A percentile compares a stretch with the other conserved stretches of the same genome.
These are phyloP conservation scores for Polydrusus cervinus DNA, from an alignment of 2,888 invertebrate species.

Conservation along the genomic window DNA sequence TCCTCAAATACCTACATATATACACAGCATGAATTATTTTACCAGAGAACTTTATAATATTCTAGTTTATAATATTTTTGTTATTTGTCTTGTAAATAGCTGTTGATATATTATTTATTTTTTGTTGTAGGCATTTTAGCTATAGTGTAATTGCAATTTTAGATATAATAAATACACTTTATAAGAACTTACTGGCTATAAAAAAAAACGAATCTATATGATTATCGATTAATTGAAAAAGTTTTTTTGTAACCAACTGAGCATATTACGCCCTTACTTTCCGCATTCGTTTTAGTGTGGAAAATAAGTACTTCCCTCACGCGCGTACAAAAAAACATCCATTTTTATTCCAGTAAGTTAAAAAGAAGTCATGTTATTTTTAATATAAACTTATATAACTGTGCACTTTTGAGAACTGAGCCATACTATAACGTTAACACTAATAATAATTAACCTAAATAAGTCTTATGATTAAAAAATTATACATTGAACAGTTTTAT, in stretches of 20 bases:
- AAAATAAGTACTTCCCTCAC: not conserved
- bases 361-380: not conserved
- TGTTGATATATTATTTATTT: conserved; percentile 38
- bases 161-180: not conserved
- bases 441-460: conserved; percentile 7
- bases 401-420: conserved; percentile 23
- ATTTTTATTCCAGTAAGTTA: conserved; percentile 3
- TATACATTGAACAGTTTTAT: not conserved
- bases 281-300: not conserved
- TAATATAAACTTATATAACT: conserved; percentile 23
- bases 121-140: conserved; percentile 16
- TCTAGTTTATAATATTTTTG: conserved; percentile 10
- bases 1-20: too few species aligned
- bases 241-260: not conserved
- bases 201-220: not conserved
- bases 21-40: too few species aligned
- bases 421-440: conserved; percentile 18
- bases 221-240: too few species aligned
- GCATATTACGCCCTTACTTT: not conserved
- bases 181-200: conserved; percentile 4
- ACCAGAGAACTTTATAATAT: not conserved
- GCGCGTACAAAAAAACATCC: not conserved
- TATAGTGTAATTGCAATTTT: not conserved
- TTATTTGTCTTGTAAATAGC: conserved; percentile 27
- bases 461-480: conserved; percentile 16